A percentile compares a stretch with the other conserved stretches of the same genome.
Conservation (phyloP, 2,888 invertebrate species). For the Eilema depressum region DNA sequence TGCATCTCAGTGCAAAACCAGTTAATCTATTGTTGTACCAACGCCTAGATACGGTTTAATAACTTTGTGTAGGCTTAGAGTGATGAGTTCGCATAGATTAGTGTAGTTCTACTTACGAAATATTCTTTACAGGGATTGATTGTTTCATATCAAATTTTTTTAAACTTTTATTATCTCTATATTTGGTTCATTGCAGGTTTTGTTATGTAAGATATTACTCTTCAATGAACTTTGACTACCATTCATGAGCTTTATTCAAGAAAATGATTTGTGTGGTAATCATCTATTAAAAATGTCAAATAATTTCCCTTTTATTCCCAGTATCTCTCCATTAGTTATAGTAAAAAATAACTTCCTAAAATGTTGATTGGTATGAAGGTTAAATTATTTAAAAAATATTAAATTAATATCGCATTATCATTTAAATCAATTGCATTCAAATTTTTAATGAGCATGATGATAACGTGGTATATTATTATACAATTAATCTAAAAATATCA, state of each 20-base stretch:
- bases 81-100: conserved; percentile 50
- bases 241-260: too few species aligned
- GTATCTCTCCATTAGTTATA: neutral
- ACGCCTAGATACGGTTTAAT: conserved; percentile 26
- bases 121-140: conserved; percentile 37
- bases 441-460: neutral
- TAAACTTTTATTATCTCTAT: conserved; percentile 4
- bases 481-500: neutral
- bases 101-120: conserved; percentile 53
- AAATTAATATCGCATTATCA: neutral
- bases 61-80: conserved; percentile 61
- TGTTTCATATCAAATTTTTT: conserved; percentile 21
- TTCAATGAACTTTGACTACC: neutral
- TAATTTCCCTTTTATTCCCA: neutral
- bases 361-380: neutral
- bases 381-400: neutral
- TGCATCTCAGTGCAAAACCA: conserved; percentile 9
- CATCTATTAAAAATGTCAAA: neutral
- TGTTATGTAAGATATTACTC: neutral
- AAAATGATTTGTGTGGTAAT: too few species aligned
- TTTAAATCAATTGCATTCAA: neutral
- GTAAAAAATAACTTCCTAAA: neutral
- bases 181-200: neutral
- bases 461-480: neutral
- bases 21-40: conserved; percentile 29